These are phyloP conservation scores for Caenorhabditis auriculariae DNA, from an alignment of 2,888 invertebrate genomes.

Conservation along the genomic window DNA sequence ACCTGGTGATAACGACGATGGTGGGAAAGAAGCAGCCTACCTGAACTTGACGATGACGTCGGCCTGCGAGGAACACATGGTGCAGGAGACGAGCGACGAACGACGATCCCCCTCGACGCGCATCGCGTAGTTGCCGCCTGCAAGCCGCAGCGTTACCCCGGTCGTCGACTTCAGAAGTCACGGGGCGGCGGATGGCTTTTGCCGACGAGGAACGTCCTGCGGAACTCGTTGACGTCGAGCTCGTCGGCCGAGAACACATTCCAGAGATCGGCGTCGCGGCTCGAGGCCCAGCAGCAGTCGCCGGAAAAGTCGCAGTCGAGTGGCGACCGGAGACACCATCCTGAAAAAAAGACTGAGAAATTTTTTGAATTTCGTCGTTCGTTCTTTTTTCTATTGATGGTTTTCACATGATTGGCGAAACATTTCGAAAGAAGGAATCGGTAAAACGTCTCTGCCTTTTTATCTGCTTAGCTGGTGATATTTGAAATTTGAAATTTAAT, in stretches of 20 bases:
- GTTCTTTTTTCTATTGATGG: too few species aligned
- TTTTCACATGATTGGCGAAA: too few species aligned
- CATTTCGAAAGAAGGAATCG: too few species aligned
- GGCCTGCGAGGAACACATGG: constrained; percentile 31
- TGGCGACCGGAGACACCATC: too few species aligned
- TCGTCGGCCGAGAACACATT: constrained; percentile 20
- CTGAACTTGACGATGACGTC: constrained; percentile 32
- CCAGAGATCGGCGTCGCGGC: constrained; percentile 30
- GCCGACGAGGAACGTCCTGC: constrained; percentile 42
- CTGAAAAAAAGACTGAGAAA: too few species aligned
- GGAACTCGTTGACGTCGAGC: constrained; percentile 40
- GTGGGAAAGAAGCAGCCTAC: constrained; percentile 11
- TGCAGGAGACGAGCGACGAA: constrained; percentile 31
- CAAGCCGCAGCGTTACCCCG: neutral
- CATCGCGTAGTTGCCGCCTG: constrained; percentile 29
- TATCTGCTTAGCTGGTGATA: too few species aligned
- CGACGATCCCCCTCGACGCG: constrained; percentile 21
- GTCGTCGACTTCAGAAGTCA: constrained; percentile 6
- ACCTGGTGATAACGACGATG: too few species aligned
- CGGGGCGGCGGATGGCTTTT: constrained; percentile 42
- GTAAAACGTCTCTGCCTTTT: too few species aligned
- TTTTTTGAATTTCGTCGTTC: too few species aligned
- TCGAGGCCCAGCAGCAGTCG: constrained; percentile 35
- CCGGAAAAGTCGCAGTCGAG: constrained; percentile 35
- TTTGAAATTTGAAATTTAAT: too few species aligned